These are phyloP conservation scores for Microcebus murinus DNA, from an alignment of 2,113 vertebrate species.

Conservation along the genomic window DNA sequence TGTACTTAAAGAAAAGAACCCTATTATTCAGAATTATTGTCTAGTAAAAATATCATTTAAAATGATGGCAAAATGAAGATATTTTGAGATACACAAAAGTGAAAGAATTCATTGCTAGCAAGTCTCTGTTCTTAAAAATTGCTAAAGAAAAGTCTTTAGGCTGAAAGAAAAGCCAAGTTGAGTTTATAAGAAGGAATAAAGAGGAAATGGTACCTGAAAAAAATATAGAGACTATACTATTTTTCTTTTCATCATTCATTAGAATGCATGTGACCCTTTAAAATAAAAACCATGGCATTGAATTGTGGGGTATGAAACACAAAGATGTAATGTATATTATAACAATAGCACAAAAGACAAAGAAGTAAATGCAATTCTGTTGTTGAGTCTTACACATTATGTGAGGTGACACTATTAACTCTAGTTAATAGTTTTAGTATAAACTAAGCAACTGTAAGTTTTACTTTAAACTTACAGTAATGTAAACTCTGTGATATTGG, in stretches of 20 bases:
- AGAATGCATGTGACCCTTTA: not conserved
- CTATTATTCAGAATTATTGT: not conserved
- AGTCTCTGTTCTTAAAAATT: not conserved
- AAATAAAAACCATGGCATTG: not conserved
- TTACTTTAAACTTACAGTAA: not conserved
- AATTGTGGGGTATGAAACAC: not conserved
- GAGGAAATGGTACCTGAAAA: not conserved
- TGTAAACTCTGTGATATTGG: not conserved
- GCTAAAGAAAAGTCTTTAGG: not conserved
- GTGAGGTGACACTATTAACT: not conserved
- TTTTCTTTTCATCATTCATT: not conserved
- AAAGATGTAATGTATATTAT: not conserved
- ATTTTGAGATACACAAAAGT: not conserved
- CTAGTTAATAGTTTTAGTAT: not conserved
- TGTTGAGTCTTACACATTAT: not conserved
- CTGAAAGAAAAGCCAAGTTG: not conserved
- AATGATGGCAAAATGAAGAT: not conserved
- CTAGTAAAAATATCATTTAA: not conserved
- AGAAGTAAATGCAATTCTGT: not conserved
- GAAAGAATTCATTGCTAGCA: not conserved
- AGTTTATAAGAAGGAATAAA: not conserved
- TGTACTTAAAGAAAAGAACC: not conserved
- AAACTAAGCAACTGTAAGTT: too few relatives aligned
- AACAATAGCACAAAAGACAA: not conserved
- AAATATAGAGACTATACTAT: not conserved